Evolutionary conservation across 1,140 invertebrate genomes (phyloP), one percentile per base, ranked within the genome.

Genomic region (Platyscapa corneri): DNA sequence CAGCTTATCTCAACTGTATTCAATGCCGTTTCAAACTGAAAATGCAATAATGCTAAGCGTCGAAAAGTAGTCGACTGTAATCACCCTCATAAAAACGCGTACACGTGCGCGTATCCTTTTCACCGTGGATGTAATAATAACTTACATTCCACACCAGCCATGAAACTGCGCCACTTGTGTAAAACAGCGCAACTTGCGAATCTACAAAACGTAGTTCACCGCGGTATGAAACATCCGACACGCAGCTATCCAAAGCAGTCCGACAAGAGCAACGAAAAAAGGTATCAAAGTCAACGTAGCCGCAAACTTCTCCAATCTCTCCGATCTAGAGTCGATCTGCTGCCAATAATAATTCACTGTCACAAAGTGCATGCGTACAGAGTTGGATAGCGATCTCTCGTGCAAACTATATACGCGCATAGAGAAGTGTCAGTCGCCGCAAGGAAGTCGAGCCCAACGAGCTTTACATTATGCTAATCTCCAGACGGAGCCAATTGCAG

Each of bases 271-370:
- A 42, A 75, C 8, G 30, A 30, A 49, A 77, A 49, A 56, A 49
- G 46, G 75, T 6, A 77, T 32, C 49, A 34, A 74, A 53, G 30
- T 32, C 46, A 56, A 74, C 32, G 37, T 18, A 30, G 37, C n/a
- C 27, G 75, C 39, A 49, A 56, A 53, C 49, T 46, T 23, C 42
- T 34, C 10, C n/a, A 56, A 74, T 82, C 81, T 74, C 64, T 18
- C 37, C 32, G 49, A 82, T 74, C 81, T 82, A 20, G n/a, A 46
- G 30, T 37, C 79, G 34, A 81, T 49, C 37, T 39, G 27, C 60
- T 65, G 64, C 81, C 70, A 82, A 82, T 74, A 74, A 82, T 82
- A 82, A 74, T 82, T 82, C 81, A 74, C 67, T 74, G 67, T 82
- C 67, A 82, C 79, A 34, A 49, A 42, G 64, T 49, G 65, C 37